Conservation (phyloP, 2,113 vertebrate genomes). For the Eudyptes chrysolophus region DNA sequence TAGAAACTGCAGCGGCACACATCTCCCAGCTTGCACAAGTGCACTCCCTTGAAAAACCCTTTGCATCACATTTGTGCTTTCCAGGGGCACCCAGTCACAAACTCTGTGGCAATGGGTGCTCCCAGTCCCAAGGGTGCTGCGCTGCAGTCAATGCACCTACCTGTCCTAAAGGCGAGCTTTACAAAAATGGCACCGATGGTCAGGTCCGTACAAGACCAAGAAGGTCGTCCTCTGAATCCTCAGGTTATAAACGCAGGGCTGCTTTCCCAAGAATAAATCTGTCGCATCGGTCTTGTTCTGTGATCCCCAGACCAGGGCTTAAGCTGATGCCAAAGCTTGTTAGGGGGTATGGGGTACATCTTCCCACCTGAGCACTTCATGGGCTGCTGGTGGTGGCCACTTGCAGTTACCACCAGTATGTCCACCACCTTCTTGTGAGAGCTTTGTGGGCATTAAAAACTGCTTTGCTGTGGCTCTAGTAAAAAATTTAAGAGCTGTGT, state of each 20-base stretch:
- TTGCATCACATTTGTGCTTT: neutral
- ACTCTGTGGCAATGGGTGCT: neutral
- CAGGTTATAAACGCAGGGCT: neutral
- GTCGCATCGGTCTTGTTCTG: neutral
- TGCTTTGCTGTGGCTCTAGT: neutral
- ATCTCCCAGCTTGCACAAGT: neutral
- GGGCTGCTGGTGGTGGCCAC: neutral
- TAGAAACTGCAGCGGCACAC: neutral
- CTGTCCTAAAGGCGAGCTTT: neutral
- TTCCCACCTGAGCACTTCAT: rapidly evolving
- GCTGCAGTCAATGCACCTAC: neutral
- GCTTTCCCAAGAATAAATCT: neutral
- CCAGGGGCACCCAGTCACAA: neutral
- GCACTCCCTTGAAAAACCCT: neutral
- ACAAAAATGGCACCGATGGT: neutral
- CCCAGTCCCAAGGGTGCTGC: neutral
- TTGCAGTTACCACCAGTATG: neutral
- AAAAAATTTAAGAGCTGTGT: neutral
- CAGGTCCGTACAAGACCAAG: neutral
- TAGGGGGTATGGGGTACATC: too few species aligned
- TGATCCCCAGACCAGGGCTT: neutral
- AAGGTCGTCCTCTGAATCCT: neutral
- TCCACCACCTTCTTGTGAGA: neutral
- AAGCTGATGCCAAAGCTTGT: neutral
- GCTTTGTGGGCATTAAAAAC: neutral